phyloP scores from a whole-genome alignment of 2,113 vertebrate genomes.

The Epinephelus moara region DNA sequence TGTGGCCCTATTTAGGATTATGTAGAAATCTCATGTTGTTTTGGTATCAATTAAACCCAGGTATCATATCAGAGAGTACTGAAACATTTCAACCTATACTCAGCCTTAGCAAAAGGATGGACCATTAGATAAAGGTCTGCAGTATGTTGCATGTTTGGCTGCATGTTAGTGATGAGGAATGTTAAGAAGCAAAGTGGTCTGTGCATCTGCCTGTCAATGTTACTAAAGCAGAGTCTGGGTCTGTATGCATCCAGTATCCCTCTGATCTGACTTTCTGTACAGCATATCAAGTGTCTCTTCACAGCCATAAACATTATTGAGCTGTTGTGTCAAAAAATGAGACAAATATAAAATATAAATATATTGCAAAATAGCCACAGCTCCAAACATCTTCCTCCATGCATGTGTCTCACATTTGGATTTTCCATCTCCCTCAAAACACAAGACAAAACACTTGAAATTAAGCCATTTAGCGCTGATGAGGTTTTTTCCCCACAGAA shows the following conservation, averaged over 20 bases:
- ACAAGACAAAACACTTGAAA: slow-evolving; percentile 30
- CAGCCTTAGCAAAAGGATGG: neutral
- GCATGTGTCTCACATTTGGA: slow-evolving; percentile 15
- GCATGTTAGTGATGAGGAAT: neutral
- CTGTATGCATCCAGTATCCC: slow-evolving; percentile 15
- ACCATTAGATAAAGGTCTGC: neutral
- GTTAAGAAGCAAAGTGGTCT: neutral
- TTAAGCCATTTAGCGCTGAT: slow-evolving; percentile 5
- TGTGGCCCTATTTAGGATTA: neutral
- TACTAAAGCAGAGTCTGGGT: neutral
- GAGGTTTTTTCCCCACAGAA: neutral
- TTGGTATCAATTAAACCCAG: neutral
- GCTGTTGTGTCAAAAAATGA: slow-evolving; percentile 15
- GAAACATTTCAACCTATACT: neutral
- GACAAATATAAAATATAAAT: slow-evolving; percentile 3
- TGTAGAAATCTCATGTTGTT: neutral
- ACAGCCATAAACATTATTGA: slow-evolving; percentile 24
- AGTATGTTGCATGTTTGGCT: neutral
- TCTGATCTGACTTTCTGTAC: slow-evolving; percentile 6
- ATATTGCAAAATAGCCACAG: slow-evolving; percentile 28
- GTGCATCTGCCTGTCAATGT: neutral
- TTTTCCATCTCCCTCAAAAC: slow-evolving; percentile 33
- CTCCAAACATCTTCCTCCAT: slow-evolving; percentile 31
- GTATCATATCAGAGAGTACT: neutral
- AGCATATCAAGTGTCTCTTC: neutral